Evolutionary conservation across 2,797 vertebrate genomes (phyloP).

Genomic region (Gymnocypris eckloni): DNA sequence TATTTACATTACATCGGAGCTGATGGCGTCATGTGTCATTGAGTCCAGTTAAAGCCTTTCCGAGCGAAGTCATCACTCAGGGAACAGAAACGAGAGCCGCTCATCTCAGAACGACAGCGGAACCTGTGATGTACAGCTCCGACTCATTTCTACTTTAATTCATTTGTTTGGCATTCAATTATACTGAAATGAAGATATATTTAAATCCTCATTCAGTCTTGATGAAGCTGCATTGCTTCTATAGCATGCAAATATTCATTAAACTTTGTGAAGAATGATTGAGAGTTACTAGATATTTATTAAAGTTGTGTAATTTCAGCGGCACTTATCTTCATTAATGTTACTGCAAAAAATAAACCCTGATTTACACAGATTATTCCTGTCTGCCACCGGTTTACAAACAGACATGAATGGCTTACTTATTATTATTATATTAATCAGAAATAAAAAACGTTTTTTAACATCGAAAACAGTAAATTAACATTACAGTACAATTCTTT

Average conservation of each 20-base stretch:
- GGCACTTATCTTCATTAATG: not conserved
- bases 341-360: not conserved
- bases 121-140: not conserved
- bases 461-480: not conserved
- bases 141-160: constrained; percentile 22
- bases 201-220: not conserved
- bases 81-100: constrained; percentile 77
- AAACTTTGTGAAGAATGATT: not conserved
- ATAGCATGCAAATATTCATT: not conserved
- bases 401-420: not conserved
- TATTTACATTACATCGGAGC: constrained; percentile 79
- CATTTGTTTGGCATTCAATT: not conserved
- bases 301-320: not conserved
- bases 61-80: constrained; percentile 65
- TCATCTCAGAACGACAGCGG: constrained; percentile 67
- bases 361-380: not conserved
- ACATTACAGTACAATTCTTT: not conserved
- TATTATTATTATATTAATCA: not conserved
- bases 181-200: not conserved
- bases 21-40: constrained; percentile 90
- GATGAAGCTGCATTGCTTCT: not conserved
- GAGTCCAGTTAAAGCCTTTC: constrained; percentile 80
- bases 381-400: not conserved
- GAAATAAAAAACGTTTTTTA: not conserved
- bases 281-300: not conserved